A percentile compares a stretch with the other conserved stretches of the same genome.
Conservation (phyloP, 1,140 invertebrate species). For the Orchestia grillus region DNA sequence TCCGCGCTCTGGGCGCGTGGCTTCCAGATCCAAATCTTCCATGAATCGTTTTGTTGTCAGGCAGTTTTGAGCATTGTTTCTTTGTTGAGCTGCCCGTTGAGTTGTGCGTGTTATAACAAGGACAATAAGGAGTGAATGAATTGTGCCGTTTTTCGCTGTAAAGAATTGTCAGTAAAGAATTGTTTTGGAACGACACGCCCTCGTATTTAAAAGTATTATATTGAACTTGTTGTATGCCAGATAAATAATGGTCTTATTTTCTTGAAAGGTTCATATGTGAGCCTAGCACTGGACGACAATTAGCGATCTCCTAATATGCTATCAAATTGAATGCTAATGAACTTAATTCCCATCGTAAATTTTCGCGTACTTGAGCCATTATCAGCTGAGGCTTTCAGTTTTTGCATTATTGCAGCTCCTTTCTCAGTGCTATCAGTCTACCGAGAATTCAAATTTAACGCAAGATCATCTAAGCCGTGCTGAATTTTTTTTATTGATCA, state of each 20-base stretch:
- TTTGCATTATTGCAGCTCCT: not conserved
- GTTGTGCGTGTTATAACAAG: not conserved
- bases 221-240: not conserved
- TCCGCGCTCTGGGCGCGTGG: slow-evolving; percentile 17
- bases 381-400: not conserved
- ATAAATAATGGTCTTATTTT: too few relatives aligned
- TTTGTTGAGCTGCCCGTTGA: not conserved
- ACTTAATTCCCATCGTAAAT: not conserved
- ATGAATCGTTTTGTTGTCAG: not conserved
- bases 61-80: not conserved
- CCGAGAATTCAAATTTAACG: not conserved
- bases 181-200: not conserved
- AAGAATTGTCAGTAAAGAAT: not conserved
- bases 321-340: not conserved
- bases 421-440: not conserved
- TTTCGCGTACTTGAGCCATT: not conserved
- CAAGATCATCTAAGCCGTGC: not conserved
- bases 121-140: not conserved
- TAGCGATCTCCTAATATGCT: not conserved
- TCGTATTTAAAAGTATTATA: not conserved
- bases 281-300: not conserved
- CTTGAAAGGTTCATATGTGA: not conserved
- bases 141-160: not conserved
- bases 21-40: not conserved
- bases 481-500: not conserved